Evolutionary conservation across 2,888 invertebrate genomes (phyloP), one percentile per base, ranked within the genome.

Genomic region (Drepanosiphum platanoidis): DNA sequence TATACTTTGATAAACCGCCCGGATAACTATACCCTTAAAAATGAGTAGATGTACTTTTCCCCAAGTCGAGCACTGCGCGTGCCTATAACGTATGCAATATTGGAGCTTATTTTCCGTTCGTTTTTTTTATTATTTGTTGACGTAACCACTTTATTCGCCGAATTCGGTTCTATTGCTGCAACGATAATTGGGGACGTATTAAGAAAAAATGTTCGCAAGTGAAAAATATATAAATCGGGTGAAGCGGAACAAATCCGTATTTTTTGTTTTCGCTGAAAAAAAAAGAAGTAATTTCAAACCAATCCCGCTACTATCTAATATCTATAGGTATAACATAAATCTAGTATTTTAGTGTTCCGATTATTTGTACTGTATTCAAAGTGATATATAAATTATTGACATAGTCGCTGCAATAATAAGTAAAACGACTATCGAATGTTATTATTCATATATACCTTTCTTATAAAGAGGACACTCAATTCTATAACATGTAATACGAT

Each of bases 401-500:
- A 27, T 27, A 34, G 68, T 34, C 34, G 68, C 32, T 32, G 18
- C 27, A 30, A 68, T 68, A 34, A 64, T 64, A 68, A 18, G 18
- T 9, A 9, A 52, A 18, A 64, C 64, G 27, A 64, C 27, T 64
- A 64, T 64, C 71, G 13, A 71, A 42, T 71, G 36, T 27, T n/a
- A 68, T 15, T n/a, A 15, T 27, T 15, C 39, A 39, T n/a, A n/a
- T n/a, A n/a, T 71, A 70, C 15, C 9, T 39, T 39, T 71, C 15
- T 71, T 13, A 7, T 34, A 13, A 34, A 61, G 58, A 81, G 39
- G 39, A 81, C 58, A 68, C 46, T 52, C 9, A 30, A 58, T 70
- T 70, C 27, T 77, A 27, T 42, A 61, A 71, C 9, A 27, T 71
- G 81, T 30, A 81, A 81, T 81, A n/a, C 8, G 58, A 81, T 81